phyloP scores from a whole-genome alignment of 2,888 invertebrate species.

The Cheiracanthium punctorium region DNA sequence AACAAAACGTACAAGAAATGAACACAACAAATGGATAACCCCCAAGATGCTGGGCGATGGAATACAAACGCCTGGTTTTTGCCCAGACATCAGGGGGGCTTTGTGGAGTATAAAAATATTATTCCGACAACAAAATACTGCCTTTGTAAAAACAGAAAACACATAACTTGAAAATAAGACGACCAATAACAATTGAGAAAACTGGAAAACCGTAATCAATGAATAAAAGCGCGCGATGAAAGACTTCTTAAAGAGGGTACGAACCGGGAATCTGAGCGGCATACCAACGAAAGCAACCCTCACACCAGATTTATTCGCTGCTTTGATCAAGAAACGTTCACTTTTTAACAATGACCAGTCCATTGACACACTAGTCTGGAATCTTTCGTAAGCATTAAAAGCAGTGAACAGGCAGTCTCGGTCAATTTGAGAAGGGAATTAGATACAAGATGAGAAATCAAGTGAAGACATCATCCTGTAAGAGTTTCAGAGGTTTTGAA shows the following conservation, averaged over 20 bases:
- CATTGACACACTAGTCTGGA: neutral
- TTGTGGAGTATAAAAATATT: conserved; percentile 66
- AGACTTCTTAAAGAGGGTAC: conserved; percentile 49
- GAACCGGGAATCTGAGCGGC: conserved; percentile 57
- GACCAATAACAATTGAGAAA: conserved; percentile 63
- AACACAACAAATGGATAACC: conserved; percentile 58
- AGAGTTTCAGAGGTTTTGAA: too few relatives aligned
- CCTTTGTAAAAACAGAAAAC: conserved; percentile 69
- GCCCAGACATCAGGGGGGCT: conserved; percentile 36
- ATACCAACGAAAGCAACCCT: neutral
- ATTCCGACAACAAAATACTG: conserved; percentile 66
- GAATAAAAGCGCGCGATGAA: conserved; percentile 58
- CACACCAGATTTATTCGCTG: neutral
- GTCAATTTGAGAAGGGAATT: neutral
- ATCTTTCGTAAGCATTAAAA: neutral
- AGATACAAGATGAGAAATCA: conserved; percentile 10
- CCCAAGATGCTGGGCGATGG: conserved; percentile 49
- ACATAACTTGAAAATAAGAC: conserved; percentile 66
- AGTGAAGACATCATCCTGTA: neutral
- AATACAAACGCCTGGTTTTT: conserved; percentile 68
- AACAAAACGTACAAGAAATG: conserved; percentile 65
- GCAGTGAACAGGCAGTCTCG: conserved; percentile 8
- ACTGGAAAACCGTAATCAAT: conserved; percentile 56
- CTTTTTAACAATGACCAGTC: neutral
- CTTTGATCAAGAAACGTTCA: neutral